Evolutionary conservation across 2,888 invertebrate genomes (phyloP).

Genomic region (Cyrtodaria siliqua): DNA sequence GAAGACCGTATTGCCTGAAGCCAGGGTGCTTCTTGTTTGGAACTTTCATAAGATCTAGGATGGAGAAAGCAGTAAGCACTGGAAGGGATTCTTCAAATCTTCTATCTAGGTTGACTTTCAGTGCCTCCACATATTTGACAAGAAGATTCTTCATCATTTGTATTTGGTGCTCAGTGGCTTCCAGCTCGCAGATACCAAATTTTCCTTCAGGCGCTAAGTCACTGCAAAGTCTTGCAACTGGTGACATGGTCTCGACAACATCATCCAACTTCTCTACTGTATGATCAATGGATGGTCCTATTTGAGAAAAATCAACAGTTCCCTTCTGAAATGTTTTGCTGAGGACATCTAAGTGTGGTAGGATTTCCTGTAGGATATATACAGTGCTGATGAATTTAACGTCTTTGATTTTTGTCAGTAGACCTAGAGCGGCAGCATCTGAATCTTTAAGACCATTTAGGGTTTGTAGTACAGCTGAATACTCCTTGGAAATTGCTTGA

Average conservation of each 20-base stretch:
- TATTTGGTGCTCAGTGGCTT: neutral
- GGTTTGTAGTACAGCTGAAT: conserved; percentile 16
- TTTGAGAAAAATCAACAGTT: too few species aligned
- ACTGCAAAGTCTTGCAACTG: too few species aligned
- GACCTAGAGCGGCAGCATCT: conserved; percentile 15
- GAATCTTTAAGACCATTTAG: conserved; percentile 5
- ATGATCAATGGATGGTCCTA: too few species aligned
- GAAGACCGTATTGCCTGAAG: conserved; percentile 9
- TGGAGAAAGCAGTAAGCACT: neutral
- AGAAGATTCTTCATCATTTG: neutral
- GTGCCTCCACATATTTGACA: conserved; percentile 3
- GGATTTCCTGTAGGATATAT: neutral
- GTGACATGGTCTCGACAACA: too few species aligned
- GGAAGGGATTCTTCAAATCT: conserved; percentile 21
- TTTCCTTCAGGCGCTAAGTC: neutral
- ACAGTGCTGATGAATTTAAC: neutral
- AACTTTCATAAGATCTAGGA: conserved; percentile 5
- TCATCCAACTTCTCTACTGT: too few species aligned
- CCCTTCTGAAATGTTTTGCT: neutral
- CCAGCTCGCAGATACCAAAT: neutral
- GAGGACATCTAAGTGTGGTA: neutral
- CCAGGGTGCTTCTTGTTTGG: conserved; percentile 6
- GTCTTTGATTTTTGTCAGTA: conserved; percentile 1
- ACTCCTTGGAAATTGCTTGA: conserved; percentile 13
- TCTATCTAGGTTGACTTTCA: conserved; percentile 7